These are phyloP conservation scores for Strix uralensis DNA, from an alignment of 2,113 vertebrate species.

Conservation along the genomic window DNA sequence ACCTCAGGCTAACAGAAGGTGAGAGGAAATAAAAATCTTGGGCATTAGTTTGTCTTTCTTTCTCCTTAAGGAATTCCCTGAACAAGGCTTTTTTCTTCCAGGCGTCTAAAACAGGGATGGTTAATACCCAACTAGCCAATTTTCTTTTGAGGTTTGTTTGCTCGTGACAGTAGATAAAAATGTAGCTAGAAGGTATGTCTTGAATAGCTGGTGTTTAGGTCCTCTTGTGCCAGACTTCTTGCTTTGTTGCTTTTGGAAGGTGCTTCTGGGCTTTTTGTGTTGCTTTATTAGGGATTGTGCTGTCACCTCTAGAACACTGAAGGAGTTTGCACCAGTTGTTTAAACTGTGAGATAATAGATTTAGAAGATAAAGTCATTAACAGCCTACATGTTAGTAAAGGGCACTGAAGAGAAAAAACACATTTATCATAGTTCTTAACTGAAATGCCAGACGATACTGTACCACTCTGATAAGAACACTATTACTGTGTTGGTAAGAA, in stretches of 20 bases:
- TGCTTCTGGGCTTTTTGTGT: neutral
- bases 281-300: neutral
- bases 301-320: neutral
- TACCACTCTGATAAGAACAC: neutral
- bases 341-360: neutral
- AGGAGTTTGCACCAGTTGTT: neutral
- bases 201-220: neutral
- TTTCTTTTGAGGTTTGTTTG: neutral
- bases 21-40: neutral
- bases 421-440: neutral
- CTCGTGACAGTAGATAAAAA: neutral
- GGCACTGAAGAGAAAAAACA: neutral
- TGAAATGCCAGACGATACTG: neutral
- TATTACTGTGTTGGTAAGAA: neutral
- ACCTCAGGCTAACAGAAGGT: neutral
- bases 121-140: neutral
- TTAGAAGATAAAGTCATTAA: neutral
- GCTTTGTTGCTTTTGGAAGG: neutral
- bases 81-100: neutral
- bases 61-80: neutral
- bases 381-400: neutral
- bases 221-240: neutral
- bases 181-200: neutral
- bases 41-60: neutral
- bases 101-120: neutral